Conservation (phyloP, 2,888 invertebrate species). For the Cremastinae sp. region DNA sequence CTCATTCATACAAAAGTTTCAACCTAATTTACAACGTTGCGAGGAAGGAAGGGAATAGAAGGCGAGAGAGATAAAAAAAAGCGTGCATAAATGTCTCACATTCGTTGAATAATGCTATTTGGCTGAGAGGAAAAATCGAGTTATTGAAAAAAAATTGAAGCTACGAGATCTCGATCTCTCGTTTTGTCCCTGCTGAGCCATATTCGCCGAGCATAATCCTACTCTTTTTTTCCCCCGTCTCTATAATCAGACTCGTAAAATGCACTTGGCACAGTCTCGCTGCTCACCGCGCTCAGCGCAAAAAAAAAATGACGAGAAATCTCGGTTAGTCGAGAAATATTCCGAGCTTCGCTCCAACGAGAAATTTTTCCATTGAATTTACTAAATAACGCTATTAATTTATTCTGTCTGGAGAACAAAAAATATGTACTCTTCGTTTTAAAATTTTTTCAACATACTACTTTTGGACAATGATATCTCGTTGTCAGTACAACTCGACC, state of each 20-base stretch:
- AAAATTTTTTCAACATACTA: conserved; percentile 14
- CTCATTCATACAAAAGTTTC: conserved; percentile 38
- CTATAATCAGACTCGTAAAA: conserved; percentile 38
- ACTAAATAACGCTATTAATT: neutral
- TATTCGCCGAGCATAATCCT: neutral
- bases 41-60: neutral
- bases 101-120: conserved; percentile 50
- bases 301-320: conserved; percentile 36
- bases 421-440: too few relatives aligned
- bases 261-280: conserved; percentile 27
- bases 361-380: neutral
- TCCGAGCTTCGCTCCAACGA: neutral
- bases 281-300: neutral
- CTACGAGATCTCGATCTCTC: conserved; percentile 23
- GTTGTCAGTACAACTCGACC: too few relatives aligned
- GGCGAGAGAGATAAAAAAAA: neutral
- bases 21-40: conserved; percentile 5
- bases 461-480: too few relatives aligned
- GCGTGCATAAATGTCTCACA: conserved; percentile 37
- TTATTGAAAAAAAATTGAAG: conserved; percentile 9
- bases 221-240: conserved; percentile 30
- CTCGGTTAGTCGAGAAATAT: conserved; percentile 38
- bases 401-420: too few relatives aligned
- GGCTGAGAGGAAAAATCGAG: conserved; percentile 10
- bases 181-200: conserved; percentile 15